Conservation (phyloP, 2,113 vertebrate genomes). For the Malurus alboscapulatus region DNA sequence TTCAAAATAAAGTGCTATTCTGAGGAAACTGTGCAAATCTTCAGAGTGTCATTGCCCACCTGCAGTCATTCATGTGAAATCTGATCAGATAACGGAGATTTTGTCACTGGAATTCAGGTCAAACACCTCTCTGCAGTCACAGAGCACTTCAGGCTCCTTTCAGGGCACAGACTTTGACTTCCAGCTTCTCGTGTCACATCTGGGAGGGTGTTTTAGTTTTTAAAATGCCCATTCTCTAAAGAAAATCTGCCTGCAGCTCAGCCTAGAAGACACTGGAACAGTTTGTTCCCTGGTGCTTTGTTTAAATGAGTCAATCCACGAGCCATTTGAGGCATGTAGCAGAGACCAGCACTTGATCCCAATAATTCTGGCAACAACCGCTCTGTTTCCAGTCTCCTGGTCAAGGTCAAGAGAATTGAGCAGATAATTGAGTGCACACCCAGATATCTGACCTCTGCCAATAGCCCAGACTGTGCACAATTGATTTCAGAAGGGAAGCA, state of each 20-base stretch:
- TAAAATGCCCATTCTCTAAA: not conserved
- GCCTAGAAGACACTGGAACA: not conserved
- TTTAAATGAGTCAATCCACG: not conserved
- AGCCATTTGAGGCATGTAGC: constrained; percentile 19
- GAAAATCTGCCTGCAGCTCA: not conserved
- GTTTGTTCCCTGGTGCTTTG: not conserved
- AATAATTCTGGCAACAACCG: not conserved
- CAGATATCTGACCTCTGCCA: constrained; percentile 27
- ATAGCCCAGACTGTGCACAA: not conserved
- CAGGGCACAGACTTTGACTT: not conserved
- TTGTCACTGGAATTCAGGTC: not conserved
- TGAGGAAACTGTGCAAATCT: not conserved
- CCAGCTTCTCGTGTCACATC: not conserved
- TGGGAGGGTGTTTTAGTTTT: not conserved
- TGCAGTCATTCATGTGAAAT: not conserved
- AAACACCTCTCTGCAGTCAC: not conserved
- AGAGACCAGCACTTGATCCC: constrained; percentile 29
- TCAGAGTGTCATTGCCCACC: not conserved
- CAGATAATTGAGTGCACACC: constrained; percentile 27
- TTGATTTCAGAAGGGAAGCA: not conserved
- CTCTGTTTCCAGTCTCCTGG: constrained; percentile 30
- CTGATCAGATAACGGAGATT: not conserved
- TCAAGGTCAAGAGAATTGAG: constrained; percentile 39
- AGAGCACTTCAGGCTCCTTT: not conserved
- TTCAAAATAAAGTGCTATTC: not conserved